Base-by-base conservation (phyloP, 2,797 vertebrate species). In the Pteropus rufus region DNA sequence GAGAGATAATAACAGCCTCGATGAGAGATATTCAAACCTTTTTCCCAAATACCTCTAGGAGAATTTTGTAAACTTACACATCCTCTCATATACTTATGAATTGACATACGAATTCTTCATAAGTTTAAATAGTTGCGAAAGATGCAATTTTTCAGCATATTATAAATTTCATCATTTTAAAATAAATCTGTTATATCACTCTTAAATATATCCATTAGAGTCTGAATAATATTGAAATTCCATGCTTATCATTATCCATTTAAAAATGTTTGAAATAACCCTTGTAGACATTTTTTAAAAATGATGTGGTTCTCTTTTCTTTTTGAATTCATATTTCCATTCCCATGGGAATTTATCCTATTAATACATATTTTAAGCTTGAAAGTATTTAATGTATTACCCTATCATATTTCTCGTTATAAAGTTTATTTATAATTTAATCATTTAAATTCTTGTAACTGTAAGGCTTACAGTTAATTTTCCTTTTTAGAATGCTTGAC, bases 141-240 rank as follows among this genome's bases (percentile, higher is more conserved):
- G 19, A 90, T 84, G 36, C 84, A 81, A 83, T 60, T 96, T 96
- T 94, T 92, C 11, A 94, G 34, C 70, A 93, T 76, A 67, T 92
- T 92, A 23, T 80, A 82, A 70, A 75, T 89, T 91, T 92, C 96
- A 89, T 94, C 72, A 79, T 93, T 93, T 97, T 64, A 80, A 95
- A 89, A 56, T 91, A 72, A 93, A 91, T 77, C 95, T 96, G 24
- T 88, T 84, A 11, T 77, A 52, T 92, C 46, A 81, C 24, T 75
- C 11, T 82, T 81, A 95, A 95, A 85, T 96, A 44, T 75, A 91
- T 62, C 77, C 44, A 12, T 65, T 77, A 85, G 21, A 92, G 6
- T 79, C 65, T 96, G 73, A 91, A 83, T 81, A 85, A 65, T 65
- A 86, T 26, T 52, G 23, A 90, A 21, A 93, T 58, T 69, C 31